phyloP scores from a whole-genome alignment of 2,113 vertebrate genomes.

The Lepidothrix coronata region DNA sequence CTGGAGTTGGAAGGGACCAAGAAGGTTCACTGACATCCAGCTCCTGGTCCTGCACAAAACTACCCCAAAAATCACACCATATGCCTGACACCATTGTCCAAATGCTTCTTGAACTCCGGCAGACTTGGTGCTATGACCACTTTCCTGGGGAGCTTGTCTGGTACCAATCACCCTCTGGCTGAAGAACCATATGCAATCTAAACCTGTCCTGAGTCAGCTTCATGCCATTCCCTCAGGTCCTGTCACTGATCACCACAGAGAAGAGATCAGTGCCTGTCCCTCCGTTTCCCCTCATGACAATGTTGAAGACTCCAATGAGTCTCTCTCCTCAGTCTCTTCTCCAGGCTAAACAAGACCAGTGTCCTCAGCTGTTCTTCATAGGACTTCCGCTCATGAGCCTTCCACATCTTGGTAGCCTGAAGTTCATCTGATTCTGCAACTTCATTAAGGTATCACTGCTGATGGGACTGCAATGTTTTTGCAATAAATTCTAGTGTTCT shows the following conservation, averaged over 20 bases:
- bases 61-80: not conserved
- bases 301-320: not conserved
- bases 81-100: not conserved
- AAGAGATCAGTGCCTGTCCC: not conserved
- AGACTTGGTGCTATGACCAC: not conserved
- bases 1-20: not conserved
- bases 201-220: not conserved
- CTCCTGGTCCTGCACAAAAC: not conserved
- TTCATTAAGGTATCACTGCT: not conserved
- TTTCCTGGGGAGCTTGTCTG: not conserved
- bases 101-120: not conserved
- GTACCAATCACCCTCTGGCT: not conserved
- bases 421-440: not conserved
- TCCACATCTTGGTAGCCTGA: not conserved
- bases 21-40: rapidly evolving
- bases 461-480: not conserved
- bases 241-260: not conserved
- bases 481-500: not conserved
- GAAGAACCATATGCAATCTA: not conserved
- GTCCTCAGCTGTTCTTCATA: not conserved
- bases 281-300: not conserved
- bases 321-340: not conserved
- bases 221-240: not conserved
- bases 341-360: not conserved
- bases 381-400: not conserved